A percentile compares a stretch with the other conserved stretches of the same genome.
phyloP scores from a whole-genome alignment of 2,888 invertebrate genomes.

The Drepana falcataria region DNA sequence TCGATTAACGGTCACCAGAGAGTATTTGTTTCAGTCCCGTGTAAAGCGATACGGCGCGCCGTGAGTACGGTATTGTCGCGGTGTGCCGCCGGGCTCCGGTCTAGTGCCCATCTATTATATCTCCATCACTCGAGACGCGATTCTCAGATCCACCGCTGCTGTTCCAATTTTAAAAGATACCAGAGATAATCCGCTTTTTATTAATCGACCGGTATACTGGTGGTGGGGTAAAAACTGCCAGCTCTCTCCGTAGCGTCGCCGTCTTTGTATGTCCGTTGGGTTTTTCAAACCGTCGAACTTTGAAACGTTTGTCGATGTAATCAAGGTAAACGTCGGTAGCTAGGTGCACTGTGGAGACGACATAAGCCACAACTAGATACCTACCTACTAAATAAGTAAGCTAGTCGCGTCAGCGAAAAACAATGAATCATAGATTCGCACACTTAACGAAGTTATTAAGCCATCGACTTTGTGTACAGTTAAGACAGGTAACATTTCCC shows the following conservation, averaged over 20 bases:
- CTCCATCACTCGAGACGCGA: slow-evolving; percentile 55
- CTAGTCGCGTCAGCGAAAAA: slow-evolving; percentile 36
- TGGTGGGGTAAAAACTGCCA: slow-evolving; percentile 26
- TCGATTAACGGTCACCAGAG: slow-evolving; percentile 61
- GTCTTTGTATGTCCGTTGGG: slow-evolving; percentile 23
- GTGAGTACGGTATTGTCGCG: slow-evolving; percentile 52
- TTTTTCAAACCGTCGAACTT: slow-evolving; percentile 22
- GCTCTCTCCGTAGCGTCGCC: slow-evolving; percentile 25
- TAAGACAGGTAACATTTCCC: slow-evolving; percentile 18
- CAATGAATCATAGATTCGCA: slow-evolving; percentile 54
- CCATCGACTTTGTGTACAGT: slow-evolving; percentile 20
- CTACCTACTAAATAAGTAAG: slow-evolving; percentile 28
- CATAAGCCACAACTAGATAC: slow-evolving; percentile 50
- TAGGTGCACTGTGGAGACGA: slow-evolving; percentile 31
- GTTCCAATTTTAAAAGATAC: slow-evolving; percentile 63
- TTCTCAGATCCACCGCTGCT: slow-evolving; percentile 49
- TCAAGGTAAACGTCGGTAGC: slow-evolving; percentile 13
- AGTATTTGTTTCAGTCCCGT: slow-evolving; percentile 68
- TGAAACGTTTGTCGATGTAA: slow-evolving; percentile 11
- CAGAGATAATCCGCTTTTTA: slow-evolving; percentile 61
- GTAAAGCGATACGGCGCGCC: slow-evolving; percentile 65
- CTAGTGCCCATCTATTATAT: slow-evolving; percentile 73
- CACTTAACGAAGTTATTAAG: slow-evolving; percentile 23
- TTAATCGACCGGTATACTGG: slow-evolving; percentile 28
- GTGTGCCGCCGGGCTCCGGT: slow-evolving; percentile 60